Conservation (phyloP, 2,797 vertebrate genomes). For the Ibycter americanus region DNA sequence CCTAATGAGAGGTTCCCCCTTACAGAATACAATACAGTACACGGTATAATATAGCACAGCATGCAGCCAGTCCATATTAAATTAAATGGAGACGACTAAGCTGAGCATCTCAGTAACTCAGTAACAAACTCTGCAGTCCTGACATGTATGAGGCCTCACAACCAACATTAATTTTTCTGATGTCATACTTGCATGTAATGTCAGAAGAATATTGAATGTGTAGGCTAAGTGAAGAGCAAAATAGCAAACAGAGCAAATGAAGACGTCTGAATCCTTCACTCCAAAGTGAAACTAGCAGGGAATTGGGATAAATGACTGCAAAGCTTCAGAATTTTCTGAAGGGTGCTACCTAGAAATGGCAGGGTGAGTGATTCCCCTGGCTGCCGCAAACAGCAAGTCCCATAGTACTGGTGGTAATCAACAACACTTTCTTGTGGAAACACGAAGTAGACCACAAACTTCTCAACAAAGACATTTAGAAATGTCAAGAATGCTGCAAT, state of each 20-base stretch:
- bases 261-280: neutral
- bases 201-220: neutral
- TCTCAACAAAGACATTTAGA: slow-evolving; percentile 44
- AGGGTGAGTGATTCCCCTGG: neutral
- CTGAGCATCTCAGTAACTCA: neutral
- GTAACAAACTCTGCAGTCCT: neutral
- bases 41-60: neutral
- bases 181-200: neutral
- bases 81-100: neutral
- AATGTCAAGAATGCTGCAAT: slow-evolving; percentile 54
- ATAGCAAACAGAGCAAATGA: neutral
- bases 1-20: neutral
- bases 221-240: neutral
- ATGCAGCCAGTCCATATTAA: neutral
- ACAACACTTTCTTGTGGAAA: slow-evolving; percentile 3
- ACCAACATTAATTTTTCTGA: neutral
- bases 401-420: neutral
- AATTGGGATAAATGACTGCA: neutral
- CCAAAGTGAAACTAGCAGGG: neutral
- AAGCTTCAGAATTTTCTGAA: neutral
- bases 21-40: neutral
- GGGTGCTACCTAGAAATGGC: neutral
- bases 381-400: neutral
- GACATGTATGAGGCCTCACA: neutral
- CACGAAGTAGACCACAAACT: slow-evolving; percentile 12